A percentile compares a stretch with the other conserved stretches of the same genome.
phyloP scores from a whole-genome alignment of 1,140 invertebrate species.

The Bombus waltoni region DNA sequence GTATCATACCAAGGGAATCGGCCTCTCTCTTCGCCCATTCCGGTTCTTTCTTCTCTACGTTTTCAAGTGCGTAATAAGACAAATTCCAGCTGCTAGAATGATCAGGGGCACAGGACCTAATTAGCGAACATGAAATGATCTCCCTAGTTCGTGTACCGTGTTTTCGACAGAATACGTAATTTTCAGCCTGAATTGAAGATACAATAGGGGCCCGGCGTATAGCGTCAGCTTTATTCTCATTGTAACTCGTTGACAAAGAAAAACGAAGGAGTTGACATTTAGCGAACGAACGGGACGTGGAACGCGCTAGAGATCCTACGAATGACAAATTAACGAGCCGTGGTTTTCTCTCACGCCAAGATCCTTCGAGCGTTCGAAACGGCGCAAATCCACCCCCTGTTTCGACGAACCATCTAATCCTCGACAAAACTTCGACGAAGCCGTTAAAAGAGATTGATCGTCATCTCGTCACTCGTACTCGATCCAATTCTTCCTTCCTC shows the following conservation, averaged over 20 bases:
- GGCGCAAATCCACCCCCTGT: constrained; percentile 57
- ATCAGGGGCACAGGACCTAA: background rate
- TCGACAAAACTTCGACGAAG: constrained; percentile 66
- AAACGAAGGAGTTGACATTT: constrained; percentile 32
- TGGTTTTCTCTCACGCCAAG: constrained; percentile 58
- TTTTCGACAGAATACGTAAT: background rate
- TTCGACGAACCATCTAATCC: constrained; percentile 61
- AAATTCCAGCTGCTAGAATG: constrained; percentile 3
- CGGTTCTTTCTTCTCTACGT: constrained; percentile 38
- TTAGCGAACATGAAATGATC: constrained; percentile 1
- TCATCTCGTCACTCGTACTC: constrained; percentile 51
- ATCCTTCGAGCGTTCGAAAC: constrained; percentile 49
- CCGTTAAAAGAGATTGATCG: constrained; percentile 74
- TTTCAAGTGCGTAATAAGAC: constrained; percentile 39
- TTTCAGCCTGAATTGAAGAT: background rate
- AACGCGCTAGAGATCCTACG: constrained; percentile 17
- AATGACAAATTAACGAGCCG: constrained; percentile 74
- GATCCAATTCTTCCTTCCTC: background rate
- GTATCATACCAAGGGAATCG: constrained; percentile 34
- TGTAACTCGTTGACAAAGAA: constrained; percentile 8
- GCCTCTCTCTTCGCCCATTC: constrained; percentile 26
- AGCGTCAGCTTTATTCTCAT: background rate
- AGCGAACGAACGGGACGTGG: constrained; percentile 9
- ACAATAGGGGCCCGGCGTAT: background rate
- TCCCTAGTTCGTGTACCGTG: background rate